Percentiles rank a stretch among this genome's conserved stretches.
Evolutionary conservation across 2,888 invertebrate genomes (phyloP).

Genomic region (Biston stratarius): DNA sequence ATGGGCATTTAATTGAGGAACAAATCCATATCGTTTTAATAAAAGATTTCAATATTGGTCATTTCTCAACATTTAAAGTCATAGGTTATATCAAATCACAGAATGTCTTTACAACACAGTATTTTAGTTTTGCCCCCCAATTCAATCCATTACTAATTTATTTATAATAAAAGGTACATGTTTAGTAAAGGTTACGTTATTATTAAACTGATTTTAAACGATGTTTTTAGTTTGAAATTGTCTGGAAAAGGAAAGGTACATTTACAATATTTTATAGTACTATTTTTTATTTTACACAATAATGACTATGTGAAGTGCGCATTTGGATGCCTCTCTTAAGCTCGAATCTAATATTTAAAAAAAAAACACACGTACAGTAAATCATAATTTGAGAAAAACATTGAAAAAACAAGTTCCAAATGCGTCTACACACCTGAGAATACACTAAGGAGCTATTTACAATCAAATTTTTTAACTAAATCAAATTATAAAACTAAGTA

Average conservation of each 20-base stretch:
- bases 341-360: constrained; percentile 33
- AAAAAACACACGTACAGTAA: constrained; percentile 42
- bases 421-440: constrained; percentile 53
- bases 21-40: constrained; percentile 70
- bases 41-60: constrained; percentile 56
- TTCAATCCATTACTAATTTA: constrained; percentile 64
- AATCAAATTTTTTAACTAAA: not conserved
- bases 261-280: constrained; percentile 56
- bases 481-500: not conserved
- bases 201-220: too few relatives aligned
- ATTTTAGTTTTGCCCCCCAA: constrained; percentile 81
- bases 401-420: constrained; percentile 52
- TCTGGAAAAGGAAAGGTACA: constrained; percentile 33
- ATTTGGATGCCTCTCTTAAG: constrained; percentile 56
- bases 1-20: constrained; percentile 74
- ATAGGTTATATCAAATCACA: constrained; percentile 52
- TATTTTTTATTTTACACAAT: constrained; percentile 50
- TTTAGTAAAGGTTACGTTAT: too few relatives aligned
- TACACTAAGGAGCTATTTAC: constrained; percentile 39
- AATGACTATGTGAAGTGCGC: constrained; percentile 62
- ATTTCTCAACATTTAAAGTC: constrained; percentile 57
- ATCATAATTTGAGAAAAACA: not conserved
- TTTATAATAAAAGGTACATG: constrained; percentile 56
- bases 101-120: constrained; percentile 49
- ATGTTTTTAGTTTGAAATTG: too few relatives aligned